Evolutionary conservation across 2,888 invertebrate species (phyloP), one percentile per base, ranked within the genome.

Genomic region (Andrena camellia): DNA sequence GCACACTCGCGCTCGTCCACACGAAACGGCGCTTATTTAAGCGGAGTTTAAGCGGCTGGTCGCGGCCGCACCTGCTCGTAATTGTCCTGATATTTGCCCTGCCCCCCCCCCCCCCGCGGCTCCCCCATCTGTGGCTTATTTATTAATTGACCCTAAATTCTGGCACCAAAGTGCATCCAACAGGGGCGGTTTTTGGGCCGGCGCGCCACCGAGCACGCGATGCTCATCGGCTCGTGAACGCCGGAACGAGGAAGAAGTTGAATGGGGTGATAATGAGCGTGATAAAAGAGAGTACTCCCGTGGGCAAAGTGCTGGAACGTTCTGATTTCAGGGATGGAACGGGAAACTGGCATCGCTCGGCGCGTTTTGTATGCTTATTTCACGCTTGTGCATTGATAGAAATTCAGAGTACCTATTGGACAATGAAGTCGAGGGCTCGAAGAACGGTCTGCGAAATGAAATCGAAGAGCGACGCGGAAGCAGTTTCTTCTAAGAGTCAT

Each of bases 11-110:
- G 66, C 52, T 57, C 35, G 60, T 33, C 26, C 69, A 66, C 50
- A 52, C n/a, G 62, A 62, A 67, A 8, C 29, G 60, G 78, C 59
- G 83, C 84, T 90, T 88, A 90, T 91, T 91, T 91, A 87, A 91
- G 87, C 87, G 84, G 84, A 91, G 90, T 91, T 91, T 91, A 90
- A 91, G 88, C 88, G 80, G 79, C 82, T 78, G 81, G 85, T 81
- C 86, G 79, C 71, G 77, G 86, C 83, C 89, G 84, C 91, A 91
- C 88, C 91, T 91, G 91, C 83, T 86, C 87, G 86, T 90, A 91
- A 91, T 91, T 90, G 90, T 91, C 88, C 87, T 88, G 89, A 90
- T 91, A 90, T 91, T 90, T 89, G 90, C 84, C 71, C 74, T 76
- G 57, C 42, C 20, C 33, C 10, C 60, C 6, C 29, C 8, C 6